Conservation (phyloP, 1,140 invertebrate genomes). For the Mercenaria mercenaria region DNA sequence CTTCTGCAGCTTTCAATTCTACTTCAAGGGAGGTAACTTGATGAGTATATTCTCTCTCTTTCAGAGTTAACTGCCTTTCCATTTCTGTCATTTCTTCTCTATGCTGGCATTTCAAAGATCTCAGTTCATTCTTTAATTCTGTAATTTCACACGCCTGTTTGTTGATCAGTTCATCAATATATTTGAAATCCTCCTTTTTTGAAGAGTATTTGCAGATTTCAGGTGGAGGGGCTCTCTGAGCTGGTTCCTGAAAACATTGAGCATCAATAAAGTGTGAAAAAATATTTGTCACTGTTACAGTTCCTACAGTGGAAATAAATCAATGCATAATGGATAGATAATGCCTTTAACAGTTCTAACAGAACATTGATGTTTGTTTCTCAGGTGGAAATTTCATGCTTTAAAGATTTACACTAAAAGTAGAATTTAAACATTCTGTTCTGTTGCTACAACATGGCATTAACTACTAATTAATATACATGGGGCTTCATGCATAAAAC, state of each 20-base stretch:
- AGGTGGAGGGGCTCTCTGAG: not conserved
- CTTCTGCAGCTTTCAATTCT: constrained; percentile 71
- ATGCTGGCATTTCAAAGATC: constrained; percentile 67
- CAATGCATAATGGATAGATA: too few relatives aligned
- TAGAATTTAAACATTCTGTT: too few relatives aligned
- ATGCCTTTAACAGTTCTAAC: too few relatives aligned
- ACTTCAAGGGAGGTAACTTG: constrained; percentile 70
- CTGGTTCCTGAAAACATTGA: constrained; percentile 25
- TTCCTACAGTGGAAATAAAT: too few relatives aligned
- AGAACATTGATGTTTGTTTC: too few relatives aligned
- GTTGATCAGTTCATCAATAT: constrained; percentile 81
- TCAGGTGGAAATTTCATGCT: too few relatives aligned
- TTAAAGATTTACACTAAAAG: too few relatives aligned
- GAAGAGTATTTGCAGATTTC: constrained; percentile 52
- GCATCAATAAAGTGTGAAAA: not conserved
- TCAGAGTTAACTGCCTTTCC: constrained; percentile 69
- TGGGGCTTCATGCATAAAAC: too few relatives aligned
- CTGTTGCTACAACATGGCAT: too few relatives aligned
- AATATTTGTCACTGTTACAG: too few relatives aligned
- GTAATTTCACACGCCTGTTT: constrained; percentile 79
- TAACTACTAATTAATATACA: too few relatives aligned
- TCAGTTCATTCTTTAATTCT: constrained; percentile 76
- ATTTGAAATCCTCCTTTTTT: constrained; percentile 72
- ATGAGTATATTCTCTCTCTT: constrained; percentile 68
- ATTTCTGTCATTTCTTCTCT: constrained; percentile 72